phyloP scores from a whole-genome alignment of 2,888 invertebrate genomes.

The Magallana nippona region DNA sequence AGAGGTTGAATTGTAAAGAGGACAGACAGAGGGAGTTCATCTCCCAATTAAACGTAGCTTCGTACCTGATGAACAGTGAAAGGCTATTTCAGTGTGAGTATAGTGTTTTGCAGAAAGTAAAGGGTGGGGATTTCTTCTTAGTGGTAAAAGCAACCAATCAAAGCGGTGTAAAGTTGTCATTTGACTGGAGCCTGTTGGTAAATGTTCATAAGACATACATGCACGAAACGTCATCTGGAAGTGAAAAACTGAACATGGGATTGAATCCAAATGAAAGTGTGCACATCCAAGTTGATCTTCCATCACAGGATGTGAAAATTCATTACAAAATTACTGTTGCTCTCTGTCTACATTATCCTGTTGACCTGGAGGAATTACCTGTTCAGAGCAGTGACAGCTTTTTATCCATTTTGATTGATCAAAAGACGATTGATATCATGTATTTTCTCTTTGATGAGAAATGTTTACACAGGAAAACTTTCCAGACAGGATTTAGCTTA shows the following conservation, averaged over 20 bases:
- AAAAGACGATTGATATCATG: constrained; percentile 36
- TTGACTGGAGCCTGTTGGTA: constrained; percentile 54
- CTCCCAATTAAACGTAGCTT: constrained; percentile 37
- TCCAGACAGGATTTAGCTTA: neutral
- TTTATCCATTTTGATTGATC: constrained; percentile 26
- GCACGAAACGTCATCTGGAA: constrained; percentile 20
- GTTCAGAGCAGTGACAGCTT: neutral
- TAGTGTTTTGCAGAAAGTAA: neutral
- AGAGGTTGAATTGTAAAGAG: constrained; percentile 35
- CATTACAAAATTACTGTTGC: constrained; percentile 32
- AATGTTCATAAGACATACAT: constrained; percentile 31
- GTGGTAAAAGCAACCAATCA: constrained; percentile 55
- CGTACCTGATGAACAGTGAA: constrained; percentile 27
- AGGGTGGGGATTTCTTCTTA: constrained; percentile 9
- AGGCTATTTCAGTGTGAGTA: constrained; percentile 12
- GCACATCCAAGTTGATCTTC: constrained; percentile 3
- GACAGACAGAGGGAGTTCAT: constrained; percentile 33
- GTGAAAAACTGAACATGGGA: constrained; percentile 2
- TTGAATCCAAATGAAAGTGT: constrained; percentile 28
- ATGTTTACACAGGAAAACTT: constrained; percentile 7
- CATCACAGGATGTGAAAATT: constrained; percentile 18
- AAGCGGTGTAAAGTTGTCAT: constrained; percentile 47
- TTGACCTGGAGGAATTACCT: neutral
- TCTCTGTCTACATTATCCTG: constrained; percentile 34
- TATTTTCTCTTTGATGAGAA: constrained; percentile 42